Base-by-base conservation (phyloP, 2,113 vertebrate species). In the Cheilinus undulatus region DNA sequence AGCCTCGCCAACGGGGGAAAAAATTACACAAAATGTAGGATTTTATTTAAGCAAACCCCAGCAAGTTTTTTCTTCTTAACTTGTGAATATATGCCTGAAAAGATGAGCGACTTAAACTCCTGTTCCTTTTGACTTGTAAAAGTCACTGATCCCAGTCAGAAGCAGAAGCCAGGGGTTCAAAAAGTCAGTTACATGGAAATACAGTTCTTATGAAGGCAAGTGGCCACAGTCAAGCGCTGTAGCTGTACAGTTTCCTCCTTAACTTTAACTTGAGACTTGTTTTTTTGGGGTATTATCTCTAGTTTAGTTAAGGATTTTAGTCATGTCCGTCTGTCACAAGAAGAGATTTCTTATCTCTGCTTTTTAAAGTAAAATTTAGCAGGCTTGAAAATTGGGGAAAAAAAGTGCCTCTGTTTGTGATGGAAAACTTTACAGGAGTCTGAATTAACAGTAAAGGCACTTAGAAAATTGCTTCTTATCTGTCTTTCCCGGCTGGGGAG, bases 391-490 rank as follows among this genome's bases (percentile, higher is more conserved):
- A 58, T 52, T 9, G 26, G 12, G n/a, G n/a, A n/a, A n/a, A 34
- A 57, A 36, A 60, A 43, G 8, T 17, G 62, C 51, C 42, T 80
- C 24, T 57, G 26, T 34, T 17, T 59, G 42, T 60, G 26, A 78
- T 11, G 43, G 30, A 12, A 7, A 19, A 2, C 45, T 49, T 64
- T 66, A 52, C 11, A 7, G 15, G 30, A 63, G 34, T 26, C 22
- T 20, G 50, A 74, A 66, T 45, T 59, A 51, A 73, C 43, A 60
- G 63, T 56, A 66, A 76, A 24, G 3, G 8, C 69, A 28, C 30
- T 80, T 7, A 13, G 7, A 57, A 70, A 77, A 61, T 59, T 32
- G 14, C 46, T 40, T 67, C 28, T 49, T 51, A 69, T 81, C 73
- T 77, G 61, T 59, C 11, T 13, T 26, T 73, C 26, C 24, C 50